Evolutionary conservation across 2,888 invertebrate genomes (phyloP).

Genomic region (Sinhomidia bicolor): DNA sequence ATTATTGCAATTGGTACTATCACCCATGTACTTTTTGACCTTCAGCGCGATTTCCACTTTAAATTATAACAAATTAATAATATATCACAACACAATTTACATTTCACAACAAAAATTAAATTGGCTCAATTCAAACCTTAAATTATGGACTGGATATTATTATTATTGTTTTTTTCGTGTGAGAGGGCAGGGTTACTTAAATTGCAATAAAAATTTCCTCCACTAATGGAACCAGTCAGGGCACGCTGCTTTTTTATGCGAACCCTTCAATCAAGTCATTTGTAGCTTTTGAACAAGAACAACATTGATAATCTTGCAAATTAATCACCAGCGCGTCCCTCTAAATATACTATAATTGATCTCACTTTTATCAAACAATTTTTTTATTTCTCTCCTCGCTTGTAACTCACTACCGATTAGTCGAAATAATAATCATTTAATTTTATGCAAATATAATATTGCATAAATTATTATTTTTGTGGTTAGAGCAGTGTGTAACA

Average conservation of each 20-base stretch:
- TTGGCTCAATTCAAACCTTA: constrained; percentile 36
- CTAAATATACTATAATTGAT: constrained; percentile 45
- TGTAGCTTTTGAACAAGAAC: constrained; percentile 45
- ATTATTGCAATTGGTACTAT: neutral
- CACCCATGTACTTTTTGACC: neutral
- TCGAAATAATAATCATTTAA: constrained; percentile 37
- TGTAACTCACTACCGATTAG: constrained; percentile 34
- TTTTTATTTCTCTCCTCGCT: constrained; percentile 12
- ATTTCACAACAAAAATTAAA: constrained; percentile 47
- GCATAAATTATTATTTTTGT: constrained; percentile 28
- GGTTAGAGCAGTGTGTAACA: neutral
- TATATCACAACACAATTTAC: constrained; percentile 40
- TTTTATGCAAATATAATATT: constrained; percentile 32
- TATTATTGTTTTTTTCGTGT: neutral
- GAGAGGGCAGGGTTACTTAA: constrained; percentile 32
- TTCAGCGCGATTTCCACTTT: constrained; percentile 34
- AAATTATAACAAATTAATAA: constrained; percentile 27
- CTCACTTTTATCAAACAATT: constrained; percentile 24
- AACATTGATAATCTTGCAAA: constrained; percentile 35
- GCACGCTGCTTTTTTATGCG: neutral
- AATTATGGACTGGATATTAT: constrained; percentile 42
- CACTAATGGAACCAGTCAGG: constrained; percentile 12
- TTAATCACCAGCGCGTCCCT: constrained; percentile 35
- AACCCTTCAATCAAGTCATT: constrained; percentile 53
- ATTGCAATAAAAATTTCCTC: constrained; percentile 36